phyloP scores from a whole-genome alignment of 2,797 vertebrate species.

The Muscicapa comitata region DNA sequence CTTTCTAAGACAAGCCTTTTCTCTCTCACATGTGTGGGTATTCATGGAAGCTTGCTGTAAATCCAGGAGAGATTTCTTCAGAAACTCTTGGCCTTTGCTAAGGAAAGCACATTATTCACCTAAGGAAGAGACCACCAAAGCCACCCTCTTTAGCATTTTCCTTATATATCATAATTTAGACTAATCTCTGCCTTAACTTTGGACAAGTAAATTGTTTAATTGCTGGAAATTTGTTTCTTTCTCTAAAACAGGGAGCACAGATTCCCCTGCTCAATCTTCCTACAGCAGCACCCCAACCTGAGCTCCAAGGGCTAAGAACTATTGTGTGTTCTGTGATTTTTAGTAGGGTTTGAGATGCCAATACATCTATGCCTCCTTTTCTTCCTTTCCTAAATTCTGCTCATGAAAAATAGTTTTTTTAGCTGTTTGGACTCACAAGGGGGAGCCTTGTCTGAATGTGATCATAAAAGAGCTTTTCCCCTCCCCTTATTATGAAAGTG shows the following conservation, averaged over 20 bases:
- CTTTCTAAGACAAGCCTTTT: constrained; percentile 16
- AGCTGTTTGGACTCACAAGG: not conserved
- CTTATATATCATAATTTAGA: not conserved
- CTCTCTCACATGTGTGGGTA: not conserved
- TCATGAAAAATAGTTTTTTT: not conserved
- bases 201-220: not conserved
- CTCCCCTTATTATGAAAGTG: not conserved
- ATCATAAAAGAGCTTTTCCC: not conserved
- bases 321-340: not conserved
- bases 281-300: not conserved
- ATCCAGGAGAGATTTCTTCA: not conserved
- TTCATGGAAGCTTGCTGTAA: not conserved
- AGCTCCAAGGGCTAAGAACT: not conserved
- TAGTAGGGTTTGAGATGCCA: not conserved
- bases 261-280: not conserved
- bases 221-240: not conserved
- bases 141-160: not conserved
- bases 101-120: not conserved
- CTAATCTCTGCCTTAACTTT: not conserved
- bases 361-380: not conserved
- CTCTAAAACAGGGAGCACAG: not conserved
- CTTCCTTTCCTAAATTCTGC: not conserved
- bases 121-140: not conserved
- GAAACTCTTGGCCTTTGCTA: not conserved
- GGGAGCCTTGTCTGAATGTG: not conserved